Evolutionary conservation across 2,113 vertebrate species (phyloP), one percentile per base, ranked within the genome.

Genomic region (Myodes glareolus): DNA sequence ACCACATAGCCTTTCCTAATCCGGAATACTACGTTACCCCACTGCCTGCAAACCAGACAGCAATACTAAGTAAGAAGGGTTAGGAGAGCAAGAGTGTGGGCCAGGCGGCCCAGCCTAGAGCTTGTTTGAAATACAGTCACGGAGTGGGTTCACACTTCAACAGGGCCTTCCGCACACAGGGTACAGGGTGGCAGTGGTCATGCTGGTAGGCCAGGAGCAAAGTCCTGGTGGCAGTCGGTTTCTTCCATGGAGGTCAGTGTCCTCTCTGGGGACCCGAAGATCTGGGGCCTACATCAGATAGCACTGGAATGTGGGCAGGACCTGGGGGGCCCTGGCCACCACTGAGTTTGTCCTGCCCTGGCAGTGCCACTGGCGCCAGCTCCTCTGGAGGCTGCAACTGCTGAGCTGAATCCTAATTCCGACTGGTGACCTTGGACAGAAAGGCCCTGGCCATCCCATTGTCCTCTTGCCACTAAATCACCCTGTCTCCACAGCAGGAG

Each of bases 331-430:
- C 85, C 65, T 72, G 90, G 72, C 90, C 72, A 94, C 52, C 75
- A 77, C 75, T 82, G 58, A 47, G 78, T 67, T 90, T 92, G 27
- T 75, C 50, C 23, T 73, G 45, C 55, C 65, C 87, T 55, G 23
- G 33, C 67, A 82, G 88, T 81, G 94, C 81, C 47, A 42, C 91
- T 72, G 95, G 89, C 21, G 5, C 86, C 68, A 2, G 55, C 86
- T 89, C 58, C 45, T 96, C 7, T 45, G 84, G 45, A 92, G n/a
- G 31, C 68, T 95, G 88, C 63, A 92, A 88, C 23, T 78, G 85
- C 86, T 61, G 50, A 68, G 45, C 67, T 77, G 31, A 96, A 89
- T 89, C 81, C 52, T 96, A 27, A 16, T 95, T 96, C 95, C 89
- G 96, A 82, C 92, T 80, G 50, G 75, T 92, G 82, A 97, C 94